Evolutionary conservation across 2,113 vertebrate species (phyloP).

Genomic region (Prionailurus viverrinus): DNA sequence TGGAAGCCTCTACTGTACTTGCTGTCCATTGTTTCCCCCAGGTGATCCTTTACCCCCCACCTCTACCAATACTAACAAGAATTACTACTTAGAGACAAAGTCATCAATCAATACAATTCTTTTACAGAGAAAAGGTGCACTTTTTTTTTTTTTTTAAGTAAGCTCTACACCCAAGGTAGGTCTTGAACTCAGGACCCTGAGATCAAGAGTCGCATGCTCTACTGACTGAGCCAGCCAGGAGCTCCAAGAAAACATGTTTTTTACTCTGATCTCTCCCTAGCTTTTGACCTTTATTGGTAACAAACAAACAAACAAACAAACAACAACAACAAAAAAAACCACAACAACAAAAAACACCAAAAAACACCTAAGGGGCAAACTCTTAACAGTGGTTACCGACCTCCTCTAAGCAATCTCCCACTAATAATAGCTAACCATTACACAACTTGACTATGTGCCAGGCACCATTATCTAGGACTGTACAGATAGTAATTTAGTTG

Average conservation of each 20-base stretch:
- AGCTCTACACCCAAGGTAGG: neutral
- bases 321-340: neutral
- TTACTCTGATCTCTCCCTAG: neutral
- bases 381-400: neutral
- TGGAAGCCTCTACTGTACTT: neutral
- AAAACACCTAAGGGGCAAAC: neutral
- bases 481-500: neutral
- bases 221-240: neutral
- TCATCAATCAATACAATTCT: constrained; percentile 41
- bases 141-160: neutral
- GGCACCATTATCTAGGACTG: neutral
- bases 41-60: neutral
- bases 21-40: neutral
- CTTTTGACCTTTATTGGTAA: neutral
- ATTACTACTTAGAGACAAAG: constrained; percentile 48
- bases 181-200: neutral
- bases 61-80: neutral
- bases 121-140: neutral
- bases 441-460: neutral
- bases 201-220: neutral
- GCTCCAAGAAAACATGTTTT: neutral
- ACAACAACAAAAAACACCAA: neutral
- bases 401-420: neutral
- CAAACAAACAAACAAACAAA: neutral
- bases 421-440: neutral